A percentile compares a stretch with the other conserved stretches of the same genome.
Evolutionary conservation across 35 echinoderm and acorn worm genomes (phyloP).

Genomic region (Heliocidaris tuberculata): DNA sequence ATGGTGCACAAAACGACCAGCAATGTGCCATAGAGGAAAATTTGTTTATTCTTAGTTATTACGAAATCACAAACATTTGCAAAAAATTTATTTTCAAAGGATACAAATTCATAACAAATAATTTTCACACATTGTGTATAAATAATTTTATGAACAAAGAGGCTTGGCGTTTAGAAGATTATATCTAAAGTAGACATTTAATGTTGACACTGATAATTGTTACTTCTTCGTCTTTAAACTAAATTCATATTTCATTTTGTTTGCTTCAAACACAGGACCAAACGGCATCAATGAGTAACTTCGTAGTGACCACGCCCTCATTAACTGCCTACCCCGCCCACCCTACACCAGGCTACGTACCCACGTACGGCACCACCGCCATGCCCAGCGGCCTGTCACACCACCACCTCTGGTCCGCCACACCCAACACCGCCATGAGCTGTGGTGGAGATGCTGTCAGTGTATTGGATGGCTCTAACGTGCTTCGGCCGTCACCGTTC

Average conservation of each 20-base stretch:
- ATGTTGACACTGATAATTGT: not conserved
- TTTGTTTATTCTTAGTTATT: too few species aligned
- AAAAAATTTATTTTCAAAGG: too few species aligned
- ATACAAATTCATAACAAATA: too few species aligned
- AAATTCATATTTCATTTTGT: not conserved
- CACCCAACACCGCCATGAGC: conserved; percentile 73
- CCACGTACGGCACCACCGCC: conserved; percentile 77
- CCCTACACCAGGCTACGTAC: conserved; percentile 83
- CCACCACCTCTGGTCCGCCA: conserved; percentile 75
- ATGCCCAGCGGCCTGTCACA: conserved; percentile 74
- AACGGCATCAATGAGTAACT: conserved; percentile 69
- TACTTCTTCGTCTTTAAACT: not conserved
- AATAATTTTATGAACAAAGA: too few species aligned
- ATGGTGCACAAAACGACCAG: too few species aligned
- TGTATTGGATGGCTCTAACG: conserved; percentile 74
- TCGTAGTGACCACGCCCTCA: conserved; percentile 79
- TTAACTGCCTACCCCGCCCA: conserved; percentile 73
- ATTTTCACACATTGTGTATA: too few species aligned
- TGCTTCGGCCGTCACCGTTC: conserved; percentile 81
- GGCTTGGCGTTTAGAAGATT: too few species aligned
- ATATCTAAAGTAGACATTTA: too few species aligned
- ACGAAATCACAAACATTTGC: too few species aligned
- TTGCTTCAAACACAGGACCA: conserved; percentile 55
- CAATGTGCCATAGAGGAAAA: too few species aligned
- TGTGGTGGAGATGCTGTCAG: conserved; percentile 76